These are phyloP conservation scores for Campaea margaritaria DNA, from an alignment of 2,888 invertebrate genomes.

Conservation along the genomic window DNA sequence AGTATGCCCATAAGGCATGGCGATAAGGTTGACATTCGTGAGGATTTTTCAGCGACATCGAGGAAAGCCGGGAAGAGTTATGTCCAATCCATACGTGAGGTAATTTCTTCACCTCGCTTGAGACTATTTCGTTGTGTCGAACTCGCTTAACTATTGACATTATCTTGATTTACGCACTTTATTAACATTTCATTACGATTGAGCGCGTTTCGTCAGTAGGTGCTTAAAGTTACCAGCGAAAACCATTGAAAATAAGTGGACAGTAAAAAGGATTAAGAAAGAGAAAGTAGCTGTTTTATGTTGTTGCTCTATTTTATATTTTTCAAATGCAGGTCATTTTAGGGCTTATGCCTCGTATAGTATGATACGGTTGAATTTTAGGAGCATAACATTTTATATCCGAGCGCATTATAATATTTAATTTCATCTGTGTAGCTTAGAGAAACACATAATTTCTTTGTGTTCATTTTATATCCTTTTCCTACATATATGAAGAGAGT, in stretches of 20 bases:
- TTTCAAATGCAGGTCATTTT: too few species aligned
- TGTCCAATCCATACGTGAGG: conserved; percentile 63
- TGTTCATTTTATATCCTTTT: too few species aligned
- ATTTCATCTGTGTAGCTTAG: too few species aligned
- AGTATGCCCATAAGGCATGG: conserved; percentile 8
- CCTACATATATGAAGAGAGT: too few species aligned
- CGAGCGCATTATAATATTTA: too few species aligned
- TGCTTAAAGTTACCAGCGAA: conserved; percentile 34
- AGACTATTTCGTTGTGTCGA: conserved; percentile 74
- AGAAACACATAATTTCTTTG: too few species aligned
- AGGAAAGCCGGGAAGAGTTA: conserved; percentile 62
- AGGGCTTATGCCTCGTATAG: too few species aligned
- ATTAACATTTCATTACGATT: conserved; percentile 80
- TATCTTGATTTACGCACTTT: conserved; percentile 82
- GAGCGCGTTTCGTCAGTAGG: conserved; percentile 64
- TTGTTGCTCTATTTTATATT: conserved; percentile 7
- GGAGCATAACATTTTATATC: too few species aligned
- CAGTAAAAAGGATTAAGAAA: conserved; percentile 40
- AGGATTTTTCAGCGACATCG: conserved; percentile 21
- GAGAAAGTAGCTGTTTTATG: conserved; percentile 12
- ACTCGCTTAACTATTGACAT: conserved; percentile 72
- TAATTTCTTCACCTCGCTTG: conserved; percentile 69
- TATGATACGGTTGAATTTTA: too few species aligned
- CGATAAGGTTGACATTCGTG: conserved; percentile 45
- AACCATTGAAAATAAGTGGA: conserved; percentile 35